Evolutionary conservation across 2,888 invertebrate species (phyloP).

Genomic region (Trissoscelio sp.): DNA sequence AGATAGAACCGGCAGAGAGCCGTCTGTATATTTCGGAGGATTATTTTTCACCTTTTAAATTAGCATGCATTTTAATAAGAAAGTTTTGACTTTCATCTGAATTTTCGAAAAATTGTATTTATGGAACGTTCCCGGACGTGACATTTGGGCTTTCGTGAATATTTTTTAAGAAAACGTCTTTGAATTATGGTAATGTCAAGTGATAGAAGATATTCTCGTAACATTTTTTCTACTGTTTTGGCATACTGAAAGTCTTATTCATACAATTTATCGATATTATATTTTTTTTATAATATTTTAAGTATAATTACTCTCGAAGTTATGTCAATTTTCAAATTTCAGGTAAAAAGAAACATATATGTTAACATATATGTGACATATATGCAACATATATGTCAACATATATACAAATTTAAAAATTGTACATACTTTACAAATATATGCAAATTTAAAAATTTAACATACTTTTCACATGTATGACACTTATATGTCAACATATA

Average conservation of each 20-base stretch:
- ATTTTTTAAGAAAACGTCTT: too few species aligned
- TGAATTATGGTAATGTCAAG: conserved; percentile 9
- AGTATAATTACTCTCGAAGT: too few species aligned
- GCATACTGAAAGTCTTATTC: neutral
- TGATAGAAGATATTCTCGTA: neutral
- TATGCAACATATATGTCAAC: too few species aligned
- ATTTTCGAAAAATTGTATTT: conserved; percentile 15
- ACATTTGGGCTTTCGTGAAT: too few species aligned
- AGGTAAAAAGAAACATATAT: too few species aligned
- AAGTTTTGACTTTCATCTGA: conserved; percentile 21
- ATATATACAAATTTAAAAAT: too few species aligned
- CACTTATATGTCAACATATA: too few species aligned
- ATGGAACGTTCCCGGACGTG: neutral
- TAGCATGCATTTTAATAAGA: conserved; percentile 32
- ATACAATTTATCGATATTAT: neutral
- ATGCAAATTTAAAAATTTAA: too few species aligned
- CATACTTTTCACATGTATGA: too few species aligned
- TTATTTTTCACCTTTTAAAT: conserved; percentile 19
- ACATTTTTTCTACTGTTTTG: neutral
- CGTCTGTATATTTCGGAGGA: neutral
- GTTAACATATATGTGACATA: too few species aligned
- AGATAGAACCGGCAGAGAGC: neutral
- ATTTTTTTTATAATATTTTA: neutral
- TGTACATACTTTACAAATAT: too few species aligned
- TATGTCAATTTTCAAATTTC: too few species aligned